Conservation (phyloP, 2,888 invertebrate species). For the Actias luna region DNA sequence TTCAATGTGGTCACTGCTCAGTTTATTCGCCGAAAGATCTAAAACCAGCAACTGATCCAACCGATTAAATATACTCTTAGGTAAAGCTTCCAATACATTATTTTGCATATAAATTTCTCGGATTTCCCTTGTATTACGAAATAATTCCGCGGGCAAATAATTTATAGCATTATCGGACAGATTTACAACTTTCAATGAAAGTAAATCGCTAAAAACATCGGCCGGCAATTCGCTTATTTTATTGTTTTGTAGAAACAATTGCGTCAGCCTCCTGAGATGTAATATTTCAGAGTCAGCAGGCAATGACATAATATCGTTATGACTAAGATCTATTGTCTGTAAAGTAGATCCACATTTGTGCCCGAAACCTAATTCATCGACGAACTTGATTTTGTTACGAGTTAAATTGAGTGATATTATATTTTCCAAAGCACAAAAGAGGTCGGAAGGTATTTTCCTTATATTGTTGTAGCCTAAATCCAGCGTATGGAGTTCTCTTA, state of each 20-base stretch:
- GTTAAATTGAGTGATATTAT: slow-evolving; percentile 92
- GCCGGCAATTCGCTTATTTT: slow-evolving; percentile 89
- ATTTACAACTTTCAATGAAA: slow-evolving; percentile 90
- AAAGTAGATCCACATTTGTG: slow-evolving; percentile 85
- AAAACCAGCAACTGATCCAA: slow-evolving; percentile 92
- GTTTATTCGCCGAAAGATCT: slow-evolving; percentile 92
- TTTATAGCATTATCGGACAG: slow-evolving; percentile 92
- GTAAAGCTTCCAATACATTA: slow-evolving; percentile 92
- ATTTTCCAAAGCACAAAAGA: slow-evolving; percentile 90
- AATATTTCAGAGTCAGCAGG: slow-evolving; percentile 90
- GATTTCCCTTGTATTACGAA: slow-evolving; percentile 90
- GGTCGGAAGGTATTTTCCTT: slow-evolving; percentile 88
- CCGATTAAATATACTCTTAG: slow-evolving; percentile 91
- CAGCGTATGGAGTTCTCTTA: slow-evolving; percentile 89
- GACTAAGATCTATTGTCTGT: slow-evolving; percentile 89
- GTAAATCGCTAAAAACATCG: slow-evolving; percentile 89
- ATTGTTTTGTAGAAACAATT: slow-evolving; percentile 91
- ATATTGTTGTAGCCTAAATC: slow-evolving; percentile 92
- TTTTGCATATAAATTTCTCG: slow-evolving; percentile 92
- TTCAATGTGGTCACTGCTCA: slow-evolving; percentile 92
- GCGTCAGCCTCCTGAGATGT: slow-evolving; percentile 88
- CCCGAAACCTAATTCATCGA: slow-evolving; percentile 88
- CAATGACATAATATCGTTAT: slow-evolving; percentile 88
- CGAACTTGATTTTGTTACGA: slow-evolving; percentile 89
- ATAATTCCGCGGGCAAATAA: slow-evolving; percentile 90